Conservation (phyloP, 1,140 invertebrate species). For the Listronotus oregonensis region DNA sequence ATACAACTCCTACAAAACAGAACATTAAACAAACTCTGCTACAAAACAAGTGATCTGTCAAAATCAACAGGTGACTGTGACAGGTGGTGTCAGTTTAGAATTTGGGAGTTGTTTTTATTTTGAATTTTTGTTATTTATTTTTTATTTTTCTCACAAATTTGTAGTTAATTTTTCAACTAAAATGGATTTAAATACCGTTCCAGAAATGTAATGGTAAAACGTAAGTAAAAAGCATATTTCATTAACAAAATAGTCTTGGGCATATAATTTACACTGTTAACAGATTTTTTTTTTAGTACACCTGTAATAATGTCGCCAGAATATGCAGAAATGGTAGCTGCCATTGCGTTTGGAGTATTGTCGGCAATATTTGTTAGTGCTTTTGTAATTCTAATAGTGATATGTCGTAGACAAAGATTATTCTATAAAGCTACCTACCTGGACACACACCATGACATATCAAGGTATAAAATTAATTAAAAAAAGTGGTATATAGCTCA, state of each 20-base stretch:
- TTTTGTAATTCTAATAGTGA: constrained; percentile 67
- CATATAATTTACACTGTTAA: background rate
- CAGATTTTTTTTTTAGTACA: background rate
- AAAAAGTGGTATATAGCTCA: too few relatives aligned
- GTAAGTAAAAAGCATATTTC: background rate
- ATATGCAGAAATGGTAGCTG: constrained; percentile 71
- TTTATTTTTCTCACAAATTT: constrained; percentile 1
- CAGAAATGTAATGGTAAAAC: background rate
- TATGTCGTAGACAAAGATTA: constrained; percentile 62
- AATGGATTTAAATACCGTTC: background rate
- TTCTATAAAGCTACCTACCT: constrained; percentile 54
- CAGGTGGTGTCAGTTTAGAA: constrained; percentile 1
- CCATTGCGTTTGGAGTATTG: constrained; percentile 68
- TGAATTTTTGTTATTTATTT: constrained; percentile 5
- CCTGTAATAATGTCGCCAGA: constrained; percentile 48
- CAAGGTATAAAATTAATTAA: constrained; percentile 29
- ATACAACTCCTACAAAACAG: too few relatives aligned
- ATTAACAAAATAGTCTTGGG: background rate
- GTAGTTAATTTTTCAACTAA: background rate
- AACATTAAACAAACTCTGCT: too few relatives aligned
- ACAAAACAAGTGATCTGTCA: too few relatives aligned
- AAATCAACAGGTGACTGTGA: constrained; percentile 11
- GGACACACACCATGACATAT: constrained; percentile 37
- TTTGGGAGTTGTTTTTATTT: background rate
- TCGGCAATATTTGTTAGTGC: constrained; percentile 70